These are phyloP conservation scores for Albula glossodonta DNA, from an alignment of 2,113 vertebrate genomes.

Conservation along the genomic window DNA sequence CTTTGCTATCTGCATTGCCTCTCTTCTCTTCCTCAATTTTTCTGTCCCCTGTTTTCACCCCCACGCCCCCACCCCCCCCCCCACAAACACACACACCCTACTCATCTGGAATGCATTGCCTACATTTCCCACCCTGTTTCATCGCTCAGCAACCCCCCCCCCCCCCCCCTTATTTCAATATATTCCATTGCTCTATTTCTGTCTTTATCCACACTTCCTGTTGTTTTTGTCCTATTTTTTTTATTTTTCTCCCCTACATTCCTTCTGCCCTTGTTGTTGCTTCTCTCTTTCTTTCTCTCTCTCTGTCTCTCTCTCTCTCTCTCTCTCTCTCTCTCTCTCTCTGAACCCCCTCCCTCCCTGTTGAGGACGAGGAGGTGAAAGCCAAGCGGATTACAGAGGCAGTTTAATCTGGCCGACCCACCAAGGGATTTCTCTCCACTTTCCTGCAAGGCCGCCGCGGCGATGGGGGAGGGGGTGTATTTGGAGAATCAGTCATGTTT, in stretches of 20 bases:
- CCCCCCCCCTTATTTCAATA: constrained; percentile 7
- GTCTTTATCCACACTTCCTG: neutral
- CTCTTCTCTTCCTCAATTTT: neutral
- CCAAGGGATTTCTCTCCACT: constrained; percentile 73
- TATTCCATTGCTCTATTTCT: constrained; percentile 12
- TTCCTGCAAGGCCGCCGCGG: constrained; percentile 57
- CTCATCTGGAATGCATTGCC: constrained; percentile 46
- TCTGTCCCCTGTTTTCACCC: constrained; percentile 21
- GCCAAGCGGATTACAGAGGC: constrained; percentile 76
- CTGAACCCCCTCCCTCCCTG: constrained; percentile 40
- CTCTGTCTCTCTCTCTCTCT: constrained; percentile 2
- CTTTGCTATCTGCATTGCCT: too few species aligned
- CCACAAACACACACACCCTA: constrained; percentile 13
- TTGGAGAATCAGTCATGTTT: constrained; percentile 48
- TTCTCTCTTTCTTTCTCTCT: constrained; percentile 16
- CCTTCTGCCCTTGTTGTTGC: neutral
- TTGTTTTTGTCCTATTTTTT: constrained; percentile 26
- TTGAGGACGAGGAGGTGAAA: constrained; percentile 75
- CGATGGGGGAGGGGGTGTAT: constrained; percentile 38
- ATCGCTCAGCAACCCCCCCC: neutral
- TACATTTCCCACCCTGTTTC: neutral
- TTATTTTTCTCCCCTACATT: constrained; percentile 14
- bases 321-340: constrained; percentile 34
- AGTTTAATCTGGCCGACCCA: constrained; percentile 76
- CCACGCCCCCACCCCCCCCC: neutral